A percentile compares a stretch with the other conserved stretches of the same genome.
Evolutionary conservation across 1,140 invertebrate genomes (phyloP).

Genomic region (Amphibalanus amphitrite): DNA sequence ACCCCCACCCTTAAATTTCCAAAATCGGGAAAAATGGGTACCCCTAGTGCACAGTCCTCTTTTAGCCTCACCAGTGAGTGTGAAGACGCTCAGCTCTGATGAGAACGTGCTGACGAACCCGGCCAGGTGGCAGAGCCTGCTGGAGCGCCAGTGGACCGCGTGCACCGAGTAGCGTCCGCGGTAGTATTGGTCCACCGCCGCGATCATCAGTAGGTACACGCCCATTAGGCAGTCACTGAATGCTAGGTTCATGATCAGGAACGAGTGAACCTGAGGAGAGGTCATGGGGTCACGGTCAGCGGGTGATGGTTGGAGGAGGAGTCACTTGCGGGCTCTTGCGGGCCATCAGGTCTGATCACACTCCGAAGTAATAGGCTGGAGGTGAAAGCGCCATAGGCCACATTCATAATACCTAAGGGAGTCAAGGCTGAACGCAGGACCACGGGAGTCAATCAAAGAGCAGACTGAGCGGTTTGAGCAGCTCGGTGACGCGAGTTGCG

Average conservation of each 20-base stretch:
- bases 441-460: no score
- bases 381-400: no score
- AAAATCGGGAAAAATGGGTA: no score
- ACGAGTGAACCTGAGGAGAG: slow-evolving; percentile 32
- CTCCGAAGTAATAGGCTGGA: no score
- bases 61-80: slow-evolving; percentile 32
- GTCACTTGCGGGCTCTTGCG: no score
- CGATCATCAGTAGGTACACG: slow-evolving; percentile 36
- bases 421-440: no score
- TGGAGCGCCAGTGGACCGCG: slow-evolving; percentile 33
- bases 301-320: not conserved
- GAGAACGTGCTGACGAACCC: slow-evolving; percentile 48
- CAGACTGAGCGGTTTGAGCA: no score
- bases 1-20: no score
- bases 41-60: no score
- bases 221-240: slow-evolving; percentile 38
- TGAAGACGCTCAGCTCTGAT: slow-evolving; percentile 43
- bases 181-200: slow-evolving; percentile 32
- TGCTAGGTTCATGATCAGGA: slow-evolving; percentile 43
- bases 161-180: slow-evolving; percentile 35
- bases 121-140: slow-evolving; percentile 33
- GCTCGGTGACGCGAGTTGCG: no score
- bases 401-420: no score
- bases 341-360: no score
- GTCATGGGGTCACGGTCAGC: slow-evolving; percentile 14